Evolutionary conservation across 2,888 invertebrate species (phyloP), one percentile per base, ranked within the genome.

Genomic region (Suillia variegata): DNA sequence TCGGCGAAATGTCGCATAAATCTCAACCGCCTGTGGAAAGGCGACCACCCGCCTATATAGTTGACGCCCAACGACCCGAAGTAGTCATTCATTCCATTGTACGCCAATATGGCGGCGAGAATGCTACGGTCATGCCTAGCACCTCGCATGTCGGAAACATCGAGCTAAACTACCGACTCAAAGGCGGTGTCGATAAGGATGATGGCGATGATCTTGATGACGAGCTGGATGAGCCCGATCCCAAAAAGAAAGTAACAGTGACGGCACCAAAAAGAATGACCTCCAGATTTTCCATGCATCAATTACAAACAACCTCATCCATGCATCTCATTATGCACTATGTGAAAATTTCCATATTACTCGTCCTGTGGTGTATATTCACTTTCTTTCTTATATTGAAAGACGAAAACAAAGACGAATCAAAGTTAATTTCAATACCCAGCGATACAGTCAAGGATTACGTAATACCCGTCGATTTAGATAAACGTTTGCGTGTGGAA

Each of bases 331-430:
- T n/a, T n/a, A n/a, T 65, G 0, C 54, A 66, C 38, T 52, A 50
- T 10, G 8, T 62, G 2, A 77, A 74, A 65, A 84, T 88, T 68
- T 72, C 79, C 0, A 59, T 86, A 1, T 81, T 90, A 0, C 79
- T 87, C 1, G 78, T 81, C 0, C 83, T 86, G 52, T 91, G 90
- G 90, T 64, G 86, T 0, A 80, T 87, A 65, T 89, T 89, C 76
- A 87, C 89, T 0, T 81, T 84, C 1, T 84, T 86, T 2, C 84
- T 91, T 66, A 85, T 90, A 79, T 82, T 85, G 65, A 88, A 87
- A 69, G 86, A 85, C 57, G 90, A 89, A 67, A 87, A 85, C 67
- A 83, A 85, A n/a, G 80, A 84, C 15, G 74, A 83, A 3, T 81
- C 83, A 34, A 85, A 87, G 65, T 86, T 88, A 69, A 80, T 90